A percentile compares a stretch with the other conserved stretches of the same genome.
Evolutionary conservation across 2,888 invertebrate genomes (phyloP).

Genomic region (Meloe dianella): DNA sequence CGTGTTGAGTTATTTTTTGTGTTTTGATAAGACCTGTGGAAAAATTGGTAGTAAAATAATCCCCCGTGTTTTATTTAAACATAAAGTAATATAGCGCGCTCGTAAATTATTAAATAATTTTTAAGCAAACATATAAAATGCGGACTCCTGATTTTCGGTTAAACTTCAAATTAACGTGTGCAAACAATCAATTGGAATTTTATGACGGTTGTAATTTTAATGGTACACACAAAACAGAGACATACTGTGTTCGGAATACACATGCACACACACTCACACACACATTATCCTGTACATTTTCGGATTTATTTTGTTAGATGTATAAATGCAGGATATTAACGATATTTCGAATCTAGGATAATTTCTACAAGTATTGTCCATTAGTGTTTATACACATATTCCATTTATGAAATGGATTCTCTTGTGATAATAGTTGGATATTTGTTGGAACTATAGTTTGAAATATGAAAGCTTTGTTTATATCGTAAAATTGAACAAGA

Average conservation of each 20-base stretch:
- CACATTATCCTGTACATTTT: constrained; percentile 13
- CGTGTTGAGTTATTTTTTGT: not conserved
- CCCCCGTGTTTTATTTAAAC: constrained; percentile 20
- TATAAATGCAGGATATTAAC: not conserved
- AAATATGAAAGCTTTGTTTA: not conserved
- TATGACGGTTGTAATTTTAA: constrained; percentile 31
- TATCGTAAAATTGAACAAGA: not conserved
- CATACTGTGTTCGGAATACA: not conserved
- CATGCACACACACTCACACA: no score
- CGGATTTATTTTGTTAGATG: not conserved
- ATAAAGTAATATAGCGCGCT: constrained; percentile 31
- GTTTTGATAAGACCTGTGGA: not conserved
- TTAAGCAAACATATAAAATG: constrained; percentile 51
- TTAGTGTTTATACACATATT: not conserved
- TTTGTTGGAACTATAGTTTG: not conserved
- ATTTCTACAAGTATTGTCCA: not conserved
- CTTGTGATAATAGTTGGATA: not conserved
- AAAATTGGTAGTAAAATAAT: constrained; percentile 22
- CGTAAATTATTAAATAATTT: constrained; percentile 36
- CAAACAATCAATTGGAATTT: constrained; percentile 32
- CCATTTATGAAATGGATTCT: not conserved
- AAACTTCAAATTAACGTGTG: constrained; percentile 29
- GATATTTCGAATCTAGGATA: not conserved
- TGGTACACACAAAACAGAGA: constrained; percentile 29
- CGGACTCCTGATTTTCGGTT: constrained; percentile 49